Percentiles rank a stretch among this genome's conserved stretches.
Evolutionary conservation across 2,888 invertebrate species (phyloP).

Genomic region (Apodemia duryi): DNA sequence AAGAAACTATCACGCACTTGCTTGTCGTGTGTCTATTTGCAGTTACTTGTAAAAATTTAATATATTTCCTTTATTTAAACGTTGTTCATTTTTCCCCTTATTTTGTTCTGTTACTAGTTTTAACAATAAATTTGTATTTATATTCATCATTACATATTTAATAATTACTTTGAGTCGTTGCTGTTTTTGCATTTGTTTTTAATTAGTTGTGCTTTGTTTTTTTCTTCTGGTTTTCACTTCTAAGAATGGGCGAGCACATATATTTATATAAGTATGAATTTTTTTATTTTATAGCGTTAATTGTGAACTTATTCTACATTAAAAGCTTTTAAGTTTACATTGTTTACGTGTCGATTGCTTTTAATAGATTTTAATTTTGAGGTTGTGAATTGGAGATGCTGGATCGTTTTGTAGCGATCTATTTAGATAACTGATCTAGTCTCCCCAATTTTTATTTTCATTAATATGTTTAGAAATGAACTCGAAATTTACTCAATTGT

Average conservation of each 20-base stretch:
- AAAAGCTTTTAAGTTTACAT: no score
- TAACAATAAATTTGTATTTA: no score
- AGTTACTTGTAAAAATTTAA: not conserved
- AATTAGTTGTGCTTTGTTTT: not conserved
- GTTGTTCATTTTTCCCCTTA: not conserved
- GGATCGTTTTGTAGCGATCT: slow-evolving; percentile 19
- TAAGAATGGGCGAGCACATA: no score
- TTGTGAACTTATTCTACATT: no score
- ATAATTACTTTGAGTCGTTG: not conserved
- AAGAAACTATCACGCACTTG: slow-evolving; percentile 24
- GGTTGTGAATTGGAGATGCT: not conserved
- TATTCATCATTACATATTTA: not conserved
- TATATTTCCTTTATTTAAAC: not conserved
- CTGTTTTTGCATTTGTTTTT: no score
- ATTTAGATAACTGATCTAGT: slow-evolving; percentile 9
- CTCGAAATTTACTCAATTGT: no score
- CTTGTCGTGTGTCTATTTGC: slow-evolving; percentile 29
- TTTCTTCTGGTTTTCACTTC: not conserved
- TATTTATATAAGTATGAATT: no score
- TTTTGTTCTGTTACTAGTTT: no score
- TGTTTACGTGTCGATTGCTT: no score
- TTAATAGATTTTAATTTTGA: not conserved
- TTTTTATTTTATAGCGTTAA: no score
- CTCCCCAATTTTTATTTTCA: no score
- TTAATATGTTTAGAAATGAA: no score